Conservation (phyloP, 2,888 invertebrate genomes). For the Frankliniella fusca region DNA sequence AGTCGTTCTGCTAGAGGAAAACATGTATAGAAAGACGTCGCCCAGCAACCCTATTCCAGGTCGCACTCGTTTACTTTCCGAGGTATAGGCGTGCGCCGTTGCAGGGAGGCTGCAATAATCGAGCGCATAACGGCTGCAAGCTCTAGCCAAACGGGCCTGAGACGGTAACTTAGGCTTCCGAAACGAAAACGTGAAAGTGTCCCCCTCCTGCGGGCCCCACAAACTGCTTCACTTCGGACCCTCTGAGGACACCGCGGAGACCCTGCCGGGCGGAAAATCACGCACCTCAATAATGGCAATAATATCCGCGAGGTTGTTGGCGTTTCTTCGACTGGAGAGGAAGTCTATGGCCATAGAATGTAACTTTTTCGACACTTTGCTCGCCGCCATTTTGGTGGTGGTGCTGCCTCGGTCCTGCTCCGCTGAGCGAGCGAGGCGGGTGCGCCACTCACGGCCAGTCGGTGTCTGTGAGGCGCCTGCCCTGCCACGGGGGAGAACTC, state of each 20-base stretch:
- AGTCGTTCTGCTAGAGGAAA: constrained; percentile 13
- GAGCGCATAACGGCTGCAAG: too few relatives aligned
- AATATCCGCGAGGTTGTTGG: background rate
- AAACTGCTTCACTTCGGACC: background rate
- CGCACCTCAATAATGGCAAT: constrained; percentile 1
- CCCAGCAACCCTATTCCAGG: background rate
- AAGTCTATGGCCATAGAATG: constrained; percentile 16
- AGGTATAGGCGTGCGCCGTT: too few relatives aligned
- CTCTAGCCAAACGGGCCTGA: too few relatives aligned
- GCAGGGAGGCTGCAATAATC: too few relatives aligned
- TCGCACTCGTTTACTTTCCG: too few relatives aligned
- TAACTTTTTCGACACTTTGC: constrained; percentile 9
- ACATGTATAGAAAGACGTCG: background rate
- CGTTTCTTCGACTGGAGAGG: background rate
- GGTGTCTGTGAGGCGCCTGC: too few relatives aligned
- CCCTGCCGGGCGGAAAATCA: background rate
- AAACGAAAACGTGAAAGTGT: background rate
- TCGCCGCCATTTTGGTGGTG: constrained; percentile 13
- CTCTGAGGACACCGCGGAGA: background rate
- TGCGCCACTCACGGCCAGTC: too few relatives aligned
- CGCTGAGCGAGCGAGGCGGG: too few relatives aligned
- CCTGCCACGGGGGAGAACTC: too few relatives aligned
- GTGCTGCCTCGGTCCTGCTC: background rate
- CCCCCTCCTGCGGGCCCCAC: background rate
- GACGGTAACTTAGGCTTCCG: too few relatives aligned